Evolutionary conservation across 2,113 vertebrate species (phyloP).

Genomic region (Struthidea cinerea): DNA sequence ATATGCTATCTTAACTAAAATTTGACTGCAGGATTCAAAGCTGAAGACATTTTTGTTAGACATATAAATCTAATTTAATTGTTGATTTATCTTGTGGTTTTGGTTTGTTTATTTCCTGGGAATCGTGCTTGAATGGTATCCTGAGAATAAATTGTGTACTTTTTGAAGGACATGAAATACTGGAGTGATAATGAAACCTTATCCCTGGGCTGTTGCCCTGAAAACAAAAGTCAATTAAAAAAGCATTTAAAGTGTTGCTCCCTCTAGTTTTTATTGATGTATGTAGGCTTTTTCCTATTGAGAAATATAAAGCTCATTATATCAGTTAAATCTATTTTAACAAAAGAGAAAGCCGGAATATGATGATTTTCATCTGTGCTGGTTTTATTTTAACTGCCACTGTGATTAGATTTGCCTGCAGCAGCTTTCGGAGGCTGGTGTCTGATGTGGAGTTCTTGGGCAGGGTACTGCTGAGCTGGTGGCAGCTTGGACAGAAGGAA

Average conservation of each 20-base stretch:
- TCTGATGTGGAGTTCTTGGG: background rate
- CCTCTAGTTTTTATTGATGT: background rate
- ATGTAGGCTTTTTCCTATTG: background rate
- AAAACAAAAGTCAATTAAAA: slow-evolving; percentile 8
- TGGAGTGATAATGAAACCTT: background rate
- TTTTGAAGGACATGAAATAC: background rate
- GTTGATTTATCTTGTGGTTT: background rate
- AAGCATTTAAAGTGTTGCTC: background rate
- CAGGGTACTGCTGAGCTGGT: background rate
- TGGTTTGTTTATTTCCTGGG: background rate
- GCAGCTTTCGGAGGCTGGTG: background rate
- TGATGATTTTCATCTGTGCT: background rate
- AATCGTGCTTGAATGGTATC: background rate
- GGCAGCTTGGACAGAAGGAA: background rate
- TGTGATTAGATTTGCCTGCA: background rate
- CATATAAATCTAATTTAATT: background rate
- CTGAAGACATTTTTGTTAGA: background rate
- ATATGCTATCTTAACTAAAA: background rate
- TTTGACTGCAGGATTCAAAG: background rate
- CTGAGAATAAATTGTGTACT: background rate
- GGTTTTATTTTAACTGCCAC: background rate
- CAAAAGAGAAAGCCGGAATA: background rate
- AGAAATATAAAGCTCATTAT: background rate
- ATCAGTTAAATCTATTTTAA: background rate
- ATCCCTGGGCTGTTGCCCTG: background rate